Evolutionary conservation across 2,797 vertebrate species (phyloP).

Genomic region (Hybognathus amarus): DNA sequence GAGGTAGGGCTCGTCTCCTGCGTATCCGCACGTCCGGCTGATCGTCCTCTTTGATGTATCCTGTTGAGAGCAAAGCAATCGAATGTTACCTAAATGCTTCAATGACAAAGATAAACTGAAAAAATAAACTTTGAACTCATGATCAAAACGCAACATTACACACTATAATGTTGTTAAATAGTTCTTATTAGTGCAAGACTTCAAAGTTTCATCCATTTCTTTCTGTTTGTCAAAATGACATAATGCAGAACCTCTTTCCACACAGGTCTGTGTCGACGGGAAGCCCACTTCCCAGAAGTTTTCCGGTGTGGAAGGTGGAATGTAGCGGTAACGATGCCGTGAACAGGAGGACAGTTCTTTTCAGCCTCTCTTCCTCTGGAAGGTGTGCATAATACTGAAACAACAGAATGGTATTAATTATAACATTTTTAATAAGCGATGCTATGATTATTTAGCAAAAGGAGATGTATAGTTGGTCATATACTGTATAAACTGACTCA

Average conservation of each 20-base stretch:
- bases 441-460: not conserved
- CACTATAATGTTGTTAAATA: not conserved
- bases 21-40: conserved; percentile 82
- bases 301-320: conserved; percentile 92
- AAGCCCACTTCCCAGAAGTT: conserved; percentile 99
- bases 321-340: conserved; percentile 89
- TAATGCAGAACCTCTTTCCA: conserved; percentile 85
- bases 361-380: conserved; percentile 87
- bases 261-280: conserved; percentile 94
- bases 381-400: conserved; percentile 91
- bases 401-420: not conserved
- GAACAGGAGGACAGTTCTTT: conserved; percentile 91
- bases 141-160: not conserved
- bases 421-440: not conserved
- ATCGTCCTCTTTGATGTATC: conserved; percentile 92
- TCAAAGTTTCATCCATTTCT: not conserved
- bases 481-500: conserved; percentile 70
- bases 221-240: not conserved
- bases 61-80: conserved; percentile 71
- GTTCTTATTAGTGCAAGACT: not conserved
- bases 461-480: not conserved
- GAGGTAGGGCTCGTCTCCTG: conserved; percentile 86
- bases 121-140: not conserved
- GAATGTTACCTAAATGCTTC: not conserved
- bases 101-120: not conserved